Evolutionary conservation across 1,140 invertebrate genomes (phyloP).

Genomic region (Anagrus nilaparvatae): DNA sequence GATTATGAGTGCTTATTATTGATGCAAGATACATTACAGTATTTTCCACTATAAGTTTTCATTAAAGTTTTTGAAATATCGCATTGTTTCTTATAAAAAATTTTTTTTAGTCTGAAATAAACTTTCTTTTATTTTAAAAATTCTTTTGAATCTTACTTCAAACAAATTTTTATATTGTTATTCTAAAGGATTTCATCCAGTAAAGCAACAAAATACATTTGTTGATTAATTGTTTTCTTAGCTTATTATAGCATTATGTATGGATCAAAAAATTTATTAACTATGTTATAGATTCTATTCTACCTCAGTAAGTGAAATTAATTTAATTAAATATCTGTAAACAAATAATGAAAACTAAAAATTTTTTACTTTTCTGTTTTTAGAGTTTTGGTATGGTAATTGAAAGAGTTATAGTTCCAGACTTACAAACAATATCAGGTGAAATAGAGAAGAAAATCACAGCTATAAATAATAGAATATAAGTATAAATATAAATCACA

Average conservation of each 20-base stretch:
- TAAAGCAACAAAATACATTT: slow-evolving; percentile 89
- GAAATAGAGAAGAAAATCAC: slow-evolving; percentile 76
- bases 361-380: slow-evolving; percentile 23
- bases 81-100: neutral
- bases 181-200: slow-evolving; percentile 84
- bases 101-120: slow-evolving; percentile 5
- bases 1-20: slow-evolving; percentile 94
- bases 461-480: slow-evolving; percentile 79
- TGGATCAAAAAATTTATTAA: slow-evolving; percentile 59
- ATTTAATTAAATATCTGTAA: neutral
- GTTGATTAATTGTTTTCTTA: slow-evolving; percentile 81
- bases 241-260: slow-evolving; percentile 73
- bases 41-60: slow-evolving; percentile 57
- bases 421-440: slow-evolving; percentile 77
- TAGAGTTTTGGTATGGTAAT: slow-evolving; percentile 90
- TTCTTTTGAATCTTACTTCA: slow-evolving; percentile 63
- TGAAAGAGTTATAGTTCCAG: slow-evolving; percentile 74
- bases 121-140: slow-evolving; percentile 40
- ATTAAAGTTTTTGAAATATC: slow-evolving; percentile 9
- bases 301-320: slow-evolving; percentile 64
- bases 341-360: too few species aligned
- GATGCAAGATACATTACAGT: slow-evolving; percentile 70
- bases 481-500: too few species aligned
- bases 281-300: slow-evolving; percentile 76
- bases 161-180: slow-evolving; percentile 80